These are phyloP conservation scores for Trididemnum nubilum DNA, from an alignment of 23 tunicate genomes.

Conservation along the genomic window DNA sequence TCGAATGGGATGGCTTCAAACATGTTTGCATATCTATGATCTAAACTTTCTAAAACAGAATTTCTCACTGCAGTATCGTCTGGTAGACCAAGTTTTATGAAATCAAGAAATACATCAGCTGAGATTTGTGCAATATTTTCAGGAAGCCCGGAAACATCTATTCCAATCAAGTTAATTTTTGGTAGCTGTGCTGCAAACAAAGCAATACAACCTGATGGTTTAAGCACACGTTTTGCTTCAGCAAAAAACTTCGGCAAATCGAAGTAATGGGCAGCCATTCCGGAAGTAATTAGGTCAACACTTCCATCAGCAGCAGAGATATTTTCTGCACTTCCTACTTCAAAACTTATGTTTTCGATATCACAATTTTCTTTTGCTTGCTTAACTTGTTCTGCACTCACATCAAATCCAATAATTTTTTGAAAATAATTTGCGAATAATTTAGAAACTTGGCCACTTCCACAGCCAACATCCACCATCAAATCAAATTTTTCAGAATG, in stretches of 20 bases:
- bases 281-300: conserved; percentile 52
- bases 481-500: conserved; percentile 9
- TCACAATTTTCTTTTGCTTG: conserved; percentile 33
- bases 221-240: conserved; percentile 50
- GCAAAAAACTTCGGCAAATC: conserved; percentile 47
- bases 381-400: conserved; percentile 40
- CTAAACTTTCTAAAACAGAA: too few relatives aligned
- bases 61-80: too few relatives aligned
- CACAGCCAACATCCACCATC: conserved; percentile 65
- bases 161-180: background rate
- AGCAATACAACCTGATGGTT: conserved; percentile 49
- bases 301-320: conserved; percentile 30
- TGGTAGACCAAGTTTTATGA: background rate
- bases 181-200: background rate
- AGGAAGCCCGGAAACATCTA: background rate
- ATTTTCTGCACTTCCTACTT: conserved; percentile 38
- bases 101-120: background rate
- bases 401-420: conserved; percentile 32
- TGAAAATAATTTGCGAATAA: conserved; percentile 25
- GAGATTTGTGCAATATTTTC: background rate
- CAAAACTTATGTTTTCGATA: conserved; percentile 9
- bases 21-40: background rate
- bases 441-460: conserved; percentile 45
- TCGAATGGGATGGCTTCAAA: conserved; percentile 14
- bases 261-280: conserved; percentile 59